Evolutionary conservation across 2,888 invertebrate genomes (phyloP), one percentile per base, ranked within the genome.

Genomic region (Orgyia antiqua): DNA sequence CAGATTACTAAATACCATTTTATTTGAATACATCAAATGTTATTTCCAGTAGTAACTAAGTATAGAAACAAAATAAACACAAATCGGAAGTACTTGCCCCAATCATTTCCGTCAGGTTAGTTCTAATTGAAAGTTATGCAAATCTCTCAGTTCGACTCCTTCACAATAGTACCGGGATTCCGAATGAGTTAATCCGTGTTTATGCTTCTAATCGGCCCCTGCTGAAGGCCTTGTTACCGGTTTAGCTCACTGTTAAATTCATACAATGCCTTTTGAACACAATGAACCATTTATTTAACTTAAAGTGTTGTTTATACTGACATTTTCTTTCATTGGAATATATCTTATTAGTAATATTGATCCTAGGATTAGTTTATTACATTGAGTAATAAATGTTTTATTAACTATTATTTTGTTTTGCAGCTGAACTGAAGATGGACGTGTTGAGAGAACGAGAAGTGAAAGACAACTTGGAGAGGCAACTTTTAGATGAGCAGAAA

Each of bases 391-490:
- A 15, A 4, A 15, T 4, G 15, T 6, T 15, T 15, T 4, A 17
- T 5, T 17, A 6, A n/a, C 9, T 20, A 6, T 3, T 20, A 3
- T n/a, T n/a, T 20, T 3, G 9, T 49, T 58, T 57, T 91, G 33
- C 91, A 98, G 98, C 97, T 71, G 97, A 98, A 88, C 88, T 98
- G 57, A 97, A 97, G 87, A 96, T 97, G 95, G 97, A 97, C 82
- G 93, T 97, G 42, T 88, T 97, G 49, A 89, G 96, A 63, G 97
- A 98, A 86, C 88, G 96, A 63, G 97, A 97, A 88, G 92, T 95
- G 41, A 94, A 97, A 87, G 97, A 97, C 86, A 96, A 94, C 67
- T 82, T 97, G 66, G 97, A 98, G 86, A 92, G 97, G 78, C 97
- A 97, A 87, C 90, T 98, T 42, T 88, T 93, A 55, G 97, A 97